phyloP scores from a whole-genome alignment of 2,888 invertebrate species.

The Sphaerophoria taeniata region DNA sequence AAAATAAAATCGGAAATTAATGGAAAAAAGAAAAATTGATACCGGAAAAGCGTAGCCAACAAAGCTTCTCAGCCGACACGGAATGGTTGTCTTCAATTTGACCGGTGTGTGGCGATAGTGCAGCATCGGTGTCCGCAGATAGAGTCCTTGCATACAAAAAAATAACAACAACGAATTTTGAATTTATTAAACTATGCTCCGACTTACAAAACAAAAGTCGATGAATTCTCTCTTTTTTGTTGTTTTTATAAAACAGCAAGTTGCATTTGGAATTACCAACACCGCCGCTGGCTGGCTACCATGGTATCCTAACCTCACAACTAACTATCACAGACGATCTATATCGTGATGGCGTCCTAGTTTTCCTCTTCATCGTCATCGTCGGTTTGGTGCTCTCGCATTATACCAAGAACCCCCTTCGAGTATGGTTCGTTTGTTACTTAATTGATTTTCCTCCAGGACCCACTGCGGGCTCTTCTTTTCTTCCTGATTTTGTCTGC shows the following conservation, averaged over 20 bases:
- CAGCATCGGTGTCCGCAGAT: background rate
- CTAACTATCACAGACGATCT: slow-evolving; percentile 62
- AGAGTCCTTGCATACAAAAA: background rate
- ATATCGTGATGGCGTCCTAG: background rate
- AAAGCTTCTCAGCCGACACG: slow-evolving; percentile 53
- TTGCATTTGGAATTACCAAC: slow-evolving; percentile 10
- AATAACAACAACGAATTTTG: slow-evolving; percentile 22
- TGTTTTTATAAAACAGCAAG: slow-evolving; percentile 37
- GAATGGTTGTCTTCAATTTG: slow-evolving; percentile 52
- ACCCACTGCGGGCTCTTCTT: slow-evolving; percentile 40
- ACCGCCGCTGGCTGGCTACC: slow-evolving; percentile 40
- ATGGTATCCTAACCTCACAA: background rate
- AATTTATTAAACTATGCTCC: slow-evolving; percentile 58
- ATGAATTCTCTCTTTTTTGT: slow-evolving; percentile 16
- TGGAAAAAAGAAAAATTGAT: slow-evolving; percentile 70
- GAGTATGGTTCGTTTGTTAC: slow-evolving; percentile 70
- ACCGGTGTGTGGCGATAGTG: slow-evolving; percentile 3
- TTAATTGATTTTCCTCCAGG: slow-evolving; percentile 73
- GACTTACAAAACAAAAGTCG: slow-evolving; percentile 31
- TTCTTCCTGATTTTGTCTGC: slow-evolving; percentile 14
- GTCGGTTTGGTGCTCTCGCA: background rate
- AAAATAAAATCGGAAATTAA: slow-evolving; percentile 59
- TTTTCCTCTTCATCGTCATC: background rate
- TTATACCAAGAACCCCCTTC: slow-evolving; percentile 34
- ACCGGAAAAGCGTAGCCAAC: slow-evolving; percentile 15